Percentiles rank a stretch among this genome's conserved stretches.
Conservation (phyloP, 2,113 vertebrate genomes). For the Ptychochromis oligacanthus region DNA sequence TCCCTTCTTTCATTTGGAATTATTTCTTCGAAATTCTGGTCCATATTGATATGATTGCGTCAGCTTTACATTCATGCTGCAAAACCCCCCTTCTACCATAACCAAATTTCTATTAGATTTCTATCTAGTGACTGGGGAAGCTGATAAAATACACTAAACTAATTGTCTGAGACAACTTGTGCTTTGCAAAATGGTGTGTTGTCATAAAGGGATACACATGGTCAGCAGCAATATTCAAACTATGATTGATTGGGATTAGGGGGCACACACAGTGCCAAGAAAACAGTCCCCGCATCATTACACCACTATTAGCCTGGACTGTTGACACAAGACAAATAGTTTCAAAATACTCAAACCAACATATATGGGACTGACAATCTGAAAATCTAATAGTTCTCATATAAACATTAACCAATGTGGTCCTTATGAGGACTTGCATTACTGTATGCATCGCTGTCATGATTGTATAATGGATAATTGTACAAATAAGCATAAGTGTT, state of each 20-base stretch:
- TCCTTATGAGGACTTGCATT: no score
- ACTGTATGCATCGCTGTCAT: no score
- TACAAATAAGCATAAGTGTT: neutral
- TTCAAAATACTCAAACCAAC: neutral
- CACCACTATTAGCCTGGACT: conserved; percentile 7
- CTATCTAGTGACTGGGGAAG: neutral
- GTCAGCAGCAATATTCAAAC: neutral
- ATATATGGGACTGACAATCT: neutral
- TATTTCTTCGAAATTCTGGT: neutral
- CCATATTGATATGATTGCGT: neutral
- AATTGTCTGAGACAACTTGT: neutral
- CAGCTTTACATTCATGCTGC: neutral
- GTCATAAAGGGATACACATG: neutral
- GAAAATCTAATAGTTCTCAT: no score
- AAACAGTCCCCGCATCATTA: neutral
- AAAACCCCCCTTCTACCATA: neutral
- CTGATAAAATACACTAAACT: neutral
- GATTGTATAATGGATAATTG: neutral
- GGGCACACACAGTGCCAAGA: neutral
- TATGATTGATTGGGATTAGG: conserved; percentile 1
- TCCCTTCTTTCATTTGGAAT: neutral
- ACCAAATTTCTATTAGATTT: neutral
- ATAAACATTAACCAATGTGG: no score
- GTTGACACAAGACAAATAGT: conserved; percentile 20
- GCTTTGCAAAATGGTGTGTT: neutral